Percentiles rank a stretch among this genome's conserved stretches.
Evolutionary conservation across 2,113 vertebrate species (phyloP).

Genomic region (Beaufortia kweichowensis): DNA sequence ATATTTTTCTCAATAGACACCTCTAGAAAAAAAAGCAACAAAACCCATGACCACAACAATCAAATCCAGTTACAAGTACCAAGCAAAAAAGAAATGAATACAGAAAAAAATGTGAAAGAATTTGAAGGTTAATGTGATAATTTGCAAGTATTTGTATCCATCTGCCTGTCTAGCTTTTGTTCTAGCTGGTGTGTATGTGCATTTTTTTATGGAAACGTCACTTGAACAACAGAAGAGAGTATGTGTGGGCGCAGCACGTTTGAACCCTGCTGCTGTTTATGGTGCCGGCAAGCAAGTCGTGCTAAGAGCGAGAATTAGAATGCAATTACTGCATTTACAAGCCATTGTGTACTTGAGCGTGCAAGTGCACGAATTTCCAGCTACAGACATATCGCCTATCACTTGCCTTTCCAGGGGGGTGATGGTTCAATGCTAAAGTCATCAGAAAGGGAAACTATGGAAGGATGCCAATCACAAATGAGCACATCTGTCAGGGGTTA

Average conservation of each 20-base stretch:
- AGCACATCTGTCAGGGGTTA: neutral
- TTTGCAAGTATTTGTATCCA: neutral
- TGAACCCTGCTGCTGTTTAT: slow-evolving; percentile 38
- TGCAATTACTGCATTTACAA: slow-evolving; percentile 29
- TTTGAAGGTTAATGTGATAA: neutral
- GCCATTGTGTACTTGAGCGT: slow-evolving; percentile 33
- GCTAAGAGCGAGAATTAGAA: slow-evolving; percentile 27
- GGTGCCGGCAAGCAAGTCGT: slow-evolving; percentile 5
- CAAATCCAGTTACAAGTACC: slow-evolving; percentile 4
- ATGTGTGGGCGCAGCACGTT: slow-evolving; percentile 26
- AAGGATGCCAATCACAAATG: slow-evolving; percentile 22
- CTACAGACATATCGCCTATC: neutral
- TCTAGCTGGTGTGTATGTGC: slow-evolving; percentile 3
- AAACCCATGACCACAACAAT: neutral
- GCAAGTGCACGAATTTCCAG: slow-evolving; percentile 15
- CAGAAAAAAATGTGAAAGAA: neutral
- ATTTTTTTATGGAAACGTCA: slow-evolving; percentile 20
- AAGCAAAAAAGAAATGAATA: slow-evolving; percentile 1
- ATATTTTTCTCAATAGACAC: too few species aligned
- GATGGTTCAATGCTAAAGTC: slow-evolving; percentile 10
- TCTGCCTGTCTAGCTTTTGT: slow-evolving; percentile 14
- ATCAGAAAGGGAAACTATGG: slow-evolving; percentile 1
- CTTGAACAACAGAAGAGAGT: slow-evolving; percentile 1
- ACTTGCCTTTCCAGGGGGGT: neutral
- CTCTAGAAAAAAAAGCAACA: neutral